Evolutionary conservation across 2,797 vertebrate species (phyloP).

Genomic region (Enteromius argenteus): DNA sequence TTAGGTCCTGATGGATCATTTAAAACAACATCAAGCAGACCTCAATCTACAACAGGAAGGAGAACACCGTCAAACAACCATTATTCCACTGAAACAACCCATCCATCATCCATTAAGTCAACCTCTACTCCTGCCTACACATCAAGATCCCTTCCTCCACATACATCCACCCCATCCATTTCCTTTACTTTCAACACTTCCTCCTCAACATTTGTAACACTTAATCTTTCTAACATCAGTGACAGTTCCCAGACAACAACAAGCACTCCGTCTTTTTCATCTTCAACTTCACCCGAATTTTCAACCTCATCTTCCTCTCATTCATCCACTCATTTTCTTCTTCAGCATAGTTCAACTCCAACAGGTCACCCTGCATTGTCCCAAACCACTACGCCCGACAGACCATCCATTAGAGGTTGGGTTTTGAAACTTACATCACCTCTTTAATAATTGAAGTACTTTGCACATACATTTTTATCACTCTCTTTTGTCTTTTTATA

Average conservation of each 20-base stretch:
- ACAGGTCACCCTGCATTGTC: not conserved
- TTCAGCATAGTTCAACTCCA: not conserved
- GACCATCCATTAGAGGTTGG: conserved; percentile 61
- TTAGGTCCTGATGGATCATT: conserved; percentile 36
- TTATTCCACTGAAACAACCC: conserved; percentile 25
- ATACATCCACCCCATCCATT: conserved; percentile 14
- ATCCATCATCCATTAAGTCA: conserved; percentile 34
- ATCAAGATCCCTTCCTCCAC: conserved; percentile 21
- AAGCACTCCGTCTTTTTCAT: conserved; percentile 9
- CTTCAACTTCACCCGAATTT: not conserved
- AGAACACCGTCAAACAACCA: conserved; percentile 1
- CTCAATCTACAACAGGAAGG: conserved; percentile 26
- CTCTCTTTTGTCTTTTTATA: not conserved
- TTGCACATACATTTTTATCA: not conserved
- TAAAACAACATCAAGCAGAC: conserved; percentile 17
- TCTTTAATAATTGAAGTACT: not conserved
- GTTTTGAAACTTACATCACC: not conserved
- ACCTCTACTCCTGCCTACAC: conserved; percentile 2
- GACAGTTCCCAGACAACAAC: conserved; percentile 2
- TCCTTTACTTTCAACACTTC: conserved; percentile 30
- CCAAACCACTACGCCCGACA: not conserved
- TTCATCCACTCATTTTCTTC: not conserved
- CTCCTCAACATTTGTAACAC: conserved; percentile 13
- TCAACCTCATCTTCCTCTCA: conserved; percentile 26
- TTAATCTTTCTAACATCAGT: conserved; percentile 13